Evolutionary conservation across 23 tunicate genomes (phyloP).

Genomic region (Trididemnum miniatum): DNA sequence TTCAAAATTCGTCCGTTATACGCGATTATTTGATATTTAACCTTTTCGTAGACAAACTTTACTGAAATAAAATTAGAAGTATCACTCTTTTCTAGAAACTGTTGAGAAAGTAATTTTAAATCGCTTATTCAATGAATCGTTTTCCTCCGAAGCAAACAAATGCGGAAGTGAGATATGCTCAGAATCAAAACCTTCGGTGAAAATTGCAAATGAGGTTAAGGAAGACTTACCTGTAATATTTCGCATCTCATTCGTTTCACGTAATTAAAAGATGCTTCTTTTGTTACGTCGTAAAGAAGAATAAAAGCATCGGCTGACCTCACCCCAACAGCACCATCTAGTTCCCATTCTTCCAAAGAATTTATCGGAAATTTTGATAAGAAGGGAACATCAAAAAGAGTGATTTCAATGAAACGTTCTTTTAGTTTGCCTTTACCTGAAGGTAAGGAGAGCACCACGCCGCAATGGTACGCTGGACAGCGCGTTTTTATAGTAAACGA

Average conservation of each 20-base stretch:
- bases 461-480: conserved; percentile 6
- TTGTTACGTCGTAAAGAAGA: conserved; percentile 71
- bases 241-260: conserved; percentile 35
- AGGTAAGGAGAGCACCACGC: background rate
- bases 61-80: too few species aligned
- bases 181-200: too few species aligned
- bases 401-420: conserved; percentile 24
- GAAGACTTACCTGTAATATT: conserved; percentile 41
- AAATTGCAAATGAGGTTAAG: too few species aligned
- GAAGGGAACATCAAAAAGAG: conserved; percentile 54
- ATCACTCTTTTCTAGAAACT: too few species aligned
- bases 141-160: too few species aligned
- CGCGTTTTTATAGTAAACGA: background rate
- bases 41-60: too few species aligned
- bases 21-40: too few species aligned
- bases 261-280: conserved; percentile 40
- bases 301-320: conserved; percentile 64
- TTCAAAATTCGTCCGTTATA: too few species aligned
- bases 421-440: background rate
- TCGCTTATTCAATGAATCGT: too few species aligned
- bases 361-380: conserved; percentile 46
- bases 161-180: too few species aligned
- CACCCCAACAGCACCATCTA: conserved; percentile 60
- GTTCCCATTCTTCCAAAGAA: conserved; percentile 68
- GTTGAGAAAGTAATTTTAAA: too few species aligned